Evolutionary conservation across 2,888 invertebrate species (phyloP).

Genomic region (Tetragonisca angustula): DNA sequence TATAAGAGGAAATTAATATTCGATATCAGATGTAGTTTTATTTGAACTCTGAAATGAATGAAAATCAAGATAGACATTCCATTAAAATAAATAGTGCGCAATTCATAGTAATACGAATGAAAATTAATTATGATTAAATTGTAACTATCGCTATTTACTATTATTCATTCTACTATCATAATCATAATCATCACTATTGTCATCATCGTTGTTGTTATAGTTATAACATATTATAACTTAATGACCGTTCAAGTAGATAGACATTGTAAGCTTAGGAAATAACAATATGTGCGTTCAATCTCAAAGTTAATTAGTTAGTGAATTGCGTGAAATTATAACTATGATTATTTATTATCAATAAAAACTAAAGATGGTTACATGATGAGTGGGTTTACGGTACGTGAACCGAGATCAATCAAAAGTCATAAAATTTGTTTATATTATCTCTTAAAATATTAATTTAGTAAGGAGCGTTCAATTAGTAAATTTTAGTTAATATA

Average conservation of each 20-base stretch:
- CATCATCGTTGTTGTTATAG: conserved; percentile 73
- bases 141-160: conserved; percentile 65
- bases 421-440: conserved; percentile 37
- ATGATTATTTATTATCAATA: conserved; percentile 64
- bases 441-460: conserved; percentile 34
- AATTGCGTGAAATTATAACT: conserved; percentile 62
- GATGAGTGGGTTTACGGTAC: conserved; percentile 61
- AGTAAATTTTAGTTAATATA: conserved; percentile 28
- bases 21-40: conserved; percentile 55
- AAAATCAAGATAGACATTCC: conserved; percentile 68
- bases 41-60: conserved; percentile 38
- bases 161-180: conserved; percentile 57
- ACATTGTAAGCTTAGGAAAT: conserved; percentile 58
- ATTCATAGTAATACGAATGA: conserved; percentile 59
- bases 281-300: conserved; percentile 58
- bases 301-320: conserved; percentile 64
- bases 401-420: conserved; percentile 63
- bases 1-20: conserved; percentile 53
- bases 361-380: conserved; percentile 59
- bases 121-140: conserved; percentile 61
- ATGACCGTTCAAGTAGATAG: conserved; percentile 72
- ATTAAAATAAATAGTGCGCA: conserved; percentile 56
- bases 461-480: conserved; percentile 33
- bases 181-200: conserved; percentile 61
- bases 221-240: conserved; percentile 55